Base-by-base conservation (phyloP, 2,888 invertebrate species). In the Xanthia icteritia region DNA sequence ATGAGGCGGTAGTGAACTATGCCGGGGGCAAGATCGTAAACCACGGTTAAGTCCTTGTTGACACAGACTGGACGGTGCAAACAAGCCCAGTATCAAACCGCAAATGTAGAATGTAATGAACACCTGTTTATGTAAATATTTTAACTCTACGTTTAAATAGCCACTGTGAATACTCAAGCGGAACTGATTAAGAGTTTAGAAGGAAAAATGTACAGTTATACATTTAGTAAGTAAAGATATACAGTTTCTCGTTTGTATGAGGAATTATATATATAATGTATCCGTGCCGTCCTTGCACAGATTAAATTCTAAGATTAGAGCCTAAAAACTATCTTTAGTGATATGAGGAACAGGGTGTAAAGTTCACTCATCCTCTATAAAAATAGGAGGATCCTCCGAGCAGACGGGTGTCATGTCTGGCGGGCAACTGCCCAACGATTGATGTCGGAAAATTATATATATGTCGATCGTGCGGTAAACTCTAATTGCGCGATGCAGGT, bases 11-110 rank as follows among this genome's bases (percentile, higher is more conserved):
- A 66, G 54, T 60, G 60, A 74, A 77, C 66, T 76, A 65, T 76
- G 31, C 51, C 39, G n/a, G 51, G 36, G 31, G 60, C 31, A 66
- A 82, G 73, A 45, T 81, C 72, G 79, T 77, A 72, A 83, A 71
- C 65, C 54, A n/a, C 65, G 67, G 73, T 79, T 81, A 75, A 77
- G 79, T 72, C 84, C 70, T 23, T 89, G 90, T 90, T 89, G 88
- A 88, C 84, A 86, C 65, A 75, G 76, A 78, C 73, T 75, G 86
- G 86, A 83, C 82, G 77, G 76, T 73, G 84, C 83, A 89, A 88
- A 87, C 83, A 90, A 85, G 76, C 69, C 85, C 79, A 80, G 80
- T 79, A 71, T 63, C 39, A 56, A 65, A 27, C 72, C 73, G 66
- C 69, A 79, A 86, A 79, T 69, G 67, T 84, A 73, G 56, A 79